These are phyloP conservation scores for Neosilurus mollespiculum DNA, from an alignment of 2,797 vertebrate species.

Conservation along the genomic window DNA sequence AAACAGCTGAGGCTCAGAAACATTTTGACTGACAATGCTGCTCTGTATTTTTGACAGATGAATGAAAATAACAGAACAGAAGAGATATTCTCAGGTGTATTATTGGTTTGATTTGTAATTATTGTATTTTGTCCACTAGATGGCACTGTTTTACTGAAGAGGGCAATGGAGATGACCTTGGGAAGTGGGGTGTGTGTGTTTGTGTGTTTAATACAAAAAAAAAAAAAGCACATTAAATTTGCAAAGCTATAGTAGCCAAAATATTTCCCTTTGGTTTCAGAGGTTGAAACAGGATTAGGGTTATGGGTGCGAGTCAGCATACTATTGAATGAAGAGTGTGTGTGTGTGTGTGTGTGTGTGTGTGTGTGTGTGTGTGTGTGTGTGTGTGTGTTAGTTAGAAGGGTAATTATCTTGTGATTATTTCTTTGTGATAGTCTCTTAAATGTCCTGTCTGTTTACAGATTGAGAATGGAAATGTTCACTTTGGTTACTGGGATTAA, in stretches of 20 bases:
- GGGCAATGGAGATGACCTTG: constrained; percentile 32
- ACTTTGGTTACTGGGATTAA: neutral
- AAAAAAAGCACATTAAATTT: neutral
- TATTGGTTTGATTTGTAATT: neutral
- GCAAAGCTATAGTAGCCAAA: neutral
- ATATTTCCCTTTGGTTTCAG: neutral
- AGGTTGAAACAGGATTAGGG: neutral
- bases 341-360: no score
- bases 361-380: neutral
- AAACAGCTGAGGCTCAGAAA: constrained; percentile 19
- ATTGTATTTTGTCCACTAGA: constrained; percentile 39
- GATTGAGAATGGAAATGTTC: neutral
- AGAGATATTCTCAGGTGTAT: no score
- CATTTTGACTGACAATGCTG: neutral
- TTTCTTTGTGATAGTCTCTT: neutral
- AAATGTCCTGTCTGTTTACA: neutral
- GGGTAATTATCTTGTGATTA: neutral
- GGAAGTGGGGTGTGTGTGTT: neutral
- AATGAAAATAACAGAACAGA: neutral
- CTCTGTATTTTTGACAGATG: neutral
- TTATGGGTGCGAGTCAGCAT: neutral
- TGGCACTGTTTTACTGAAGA: constrained; percentile 30
- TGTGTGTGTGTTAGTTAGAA: no score
- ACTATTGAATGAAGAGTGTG: neutral
- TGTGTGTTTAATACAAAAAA: neutral